Evolutionary conservation across 2,888 invertebrate species (phyloP), one percentile per base, ranked within the genome.

Genomic region (Acrobasis consociella): DNA sequence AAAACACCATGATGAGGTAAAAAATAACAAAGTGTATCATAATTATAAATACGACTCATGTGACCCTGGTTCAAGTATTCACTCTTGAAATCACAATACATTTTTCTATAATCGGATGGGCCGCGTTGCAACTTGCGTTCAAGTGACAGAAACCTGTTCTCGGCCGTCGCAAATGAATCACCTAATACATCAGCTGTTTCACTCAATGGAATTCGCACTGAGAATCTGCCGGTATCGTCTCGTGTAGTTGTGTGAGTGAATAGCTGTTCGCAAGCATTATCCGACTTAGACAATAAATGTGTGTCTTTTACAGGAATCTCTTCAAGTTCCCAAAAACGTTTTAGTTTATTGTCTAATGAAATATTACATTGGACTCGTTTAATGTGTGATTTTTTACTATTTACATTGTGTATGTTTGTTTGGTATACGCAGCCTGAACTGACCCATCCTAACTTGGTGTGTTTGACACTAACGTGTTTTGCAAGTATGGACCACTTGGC

Each of bases 1-100:
- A 67, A 51, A n/a, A 70, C 69, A 0, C 67, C 68, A 50, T 70
- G 72, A 62, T 73, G 72, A 5, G 71, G 70, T 55, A 72, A 50
- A 60, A 67, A 67, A 64, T 67, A 72, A 58, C 49, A 22, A 11
- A 61, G 59, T 50, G 15, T 58, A 55, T 37, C 31, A 22, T 15
- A 38, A 22, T 53, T 11, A 13, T 58, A 46, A 46, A 65, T 52
- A 49, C 64, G 67, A 38, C 53, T 66, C 72, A 73, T 72, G 55
- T 72, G 68, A 11, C 69, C 66, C 31, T 68, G 51, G 2, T 15
- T 16, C 17, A 39, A 53, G 51, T 71, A 72, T 15, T 71, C 71
- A 7, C 59, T 22, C 55, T 69, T 68, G 37, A 72, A 68, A 8
- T 70, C 64, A 17, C 31, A 46, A 49, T 69, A 68, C 17, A 64